Conservation (phyloP, 2,888 invertebrate species). For the Coelinius sp. region DNA sequence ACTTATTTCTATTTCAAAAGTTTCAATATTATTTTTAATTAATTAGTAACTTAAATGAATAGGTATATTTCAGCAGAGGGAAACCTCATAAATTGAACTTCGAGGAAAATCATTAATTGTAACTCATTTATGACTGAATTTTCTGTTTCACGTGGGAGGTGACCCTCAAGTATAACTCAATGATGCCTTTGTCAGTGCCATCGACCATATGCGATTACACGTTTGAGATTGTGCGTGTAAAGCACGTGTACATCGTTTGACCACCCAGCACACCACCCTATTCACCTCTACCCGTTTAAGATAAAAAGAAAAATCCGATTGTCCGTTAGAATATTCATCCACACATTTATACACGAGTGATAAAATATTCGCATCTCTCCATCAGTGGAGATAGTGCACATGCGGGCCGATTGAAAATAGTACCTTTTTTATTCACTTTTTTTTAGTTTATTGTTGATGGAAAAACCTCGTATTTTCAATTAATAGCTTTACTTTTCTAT, state of each 20-base stretch:
- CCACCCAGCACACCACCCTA: background rate
- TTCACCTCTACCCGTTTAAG: background rate
- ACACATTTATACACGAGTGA: background rate
- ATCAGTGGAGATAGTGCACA: background rate
- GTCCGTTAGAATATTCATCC: conserved; percentile 3
- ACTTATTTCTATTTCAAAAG: too few species aligned
- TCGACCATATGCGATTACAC: background rate
- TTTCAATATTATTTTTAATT: too few species aligned
- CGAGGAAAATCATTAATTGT: background rate
- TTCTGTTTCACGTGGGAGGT: conserved; percentile 2
- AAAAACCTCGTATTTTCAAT: background rate
- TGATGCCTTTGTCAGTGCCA: conserved; percentile 20
- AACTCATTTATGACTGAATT: background rate
- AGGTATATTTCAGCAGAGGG: too few species aligned
- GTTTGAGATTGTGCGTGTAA: background rate
- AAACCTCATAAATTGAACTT: background rate
- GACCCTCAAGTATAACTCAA: background rate
- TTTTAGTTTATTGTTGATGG: background rate
- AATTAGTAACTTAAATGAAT: too few species aligned
- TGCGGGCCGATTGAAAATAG: background rate
- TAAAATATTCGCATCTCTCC: background rate
- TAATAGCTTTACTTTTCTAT: background rate
- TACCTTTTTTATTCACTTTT: background rate
- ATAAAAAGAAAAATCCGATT: conserved; percentile 2
- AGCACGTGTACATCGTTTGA: background rate